A percentile compares a stretch with the other conserved stretches of the same genome.
phyloP scores from a whole-genome alignment of 1,140 invertebrate species.

The Acarapis woodi region DNA sequence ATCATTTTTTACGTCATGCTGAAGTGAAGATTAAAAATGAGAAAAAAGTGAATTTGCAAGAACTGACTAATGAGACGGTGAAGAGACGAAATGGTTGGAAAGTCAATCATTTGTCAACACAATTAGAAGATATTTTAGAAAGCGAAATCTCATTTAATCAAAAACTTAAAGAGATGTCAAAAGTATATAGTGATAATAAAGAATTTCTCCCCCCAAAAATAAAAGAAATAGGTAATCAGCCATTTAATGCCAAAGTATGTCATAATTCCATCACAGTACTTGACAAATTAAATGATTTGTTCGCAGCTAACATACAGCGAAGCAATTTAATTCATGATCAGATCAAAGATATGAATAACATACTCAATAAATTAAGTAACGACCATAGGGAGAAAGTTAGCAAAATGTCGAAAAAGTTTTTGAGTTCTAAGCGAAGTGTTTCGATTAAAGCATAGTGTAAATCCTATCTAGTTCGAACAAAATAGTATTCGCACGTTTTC shows the following conservation, averaged over 20 bases:
- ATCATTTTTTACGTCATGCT: slow-evolving; percentile 56
- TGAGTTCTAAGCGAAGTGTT: too few species aligned
- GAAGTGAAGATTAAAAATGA: slow-evolving; percentile 67
- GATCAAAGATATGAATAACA: slow-evolving; percentile 49
- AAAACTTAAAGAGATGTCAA: slow-evolving; percentile 7
- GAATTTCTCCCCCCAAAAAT: background rate
- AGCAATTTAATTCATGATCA: slow-evolving; percentile 74
- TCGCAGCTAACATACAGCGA: slow-evolving; percentile 69
- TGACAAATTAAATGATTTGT: slow-evolving; percentile 9
- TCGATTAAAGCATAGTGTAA: too few species aligned
- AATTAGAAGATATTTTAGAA: slow-evolving; percentile 65
- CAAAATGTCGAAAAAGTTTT: slow-evolving; percentile 6
- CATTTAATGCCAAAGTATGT: background rate
- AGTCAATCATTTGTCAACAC: slow-evolving; percentile 57
- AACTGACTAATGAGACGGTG: slow-evolving; percentile 60
- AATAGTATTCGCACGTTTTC: too few species aligned
- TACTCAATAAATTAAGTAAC: slow-evolving; percentile 40
- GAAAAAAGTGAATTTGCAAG: slow-evolving; percentile 43
- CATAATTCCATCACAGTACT: background rate
- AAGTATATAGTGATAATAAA: slow-evolving; percentile 8
- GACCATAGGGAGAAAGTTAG: slow-evolving; percentile 10
- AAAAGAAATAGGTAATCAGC: background rate
- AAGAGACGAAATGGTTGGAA: slow-evolving; percentile 86
- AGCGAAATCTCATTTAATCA: slow-evolving; percentile 4
- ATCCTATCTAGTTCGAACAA: too few species aligned